Percentiles rank a stretch among this genome's conserved stretches.
Conservation (phyloP, 2,888 invertebrate species). For the Trisateles emortualis region DNA sequence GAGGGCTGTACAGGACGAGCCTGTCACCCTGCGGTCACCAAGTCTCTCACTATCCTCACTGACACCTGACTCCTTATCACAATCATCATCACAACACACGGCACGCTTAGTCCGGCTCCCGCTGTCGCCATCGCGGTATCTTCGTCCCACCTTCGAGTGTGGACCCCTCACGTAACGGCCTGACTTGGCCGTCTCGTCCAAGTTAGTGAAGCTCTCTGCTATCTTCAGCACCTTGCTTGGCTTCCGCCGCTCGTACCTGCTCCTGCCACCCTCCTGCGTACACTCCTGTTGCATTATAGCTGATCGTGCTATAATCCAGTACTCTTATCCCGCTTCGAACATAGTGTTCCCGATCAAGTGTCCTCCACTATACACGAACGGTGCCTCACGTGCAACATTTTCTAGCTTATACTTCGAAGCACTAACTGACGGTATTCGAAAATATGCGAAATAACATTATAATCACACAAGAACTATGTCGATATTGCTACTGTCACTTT, state of each 20-base stretch:
- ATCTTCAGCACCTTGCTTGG: slow-evolving; percentile 84
- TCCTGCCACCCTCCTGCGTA: slow-evolving; percentile 70
- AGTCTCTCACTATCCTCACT: slow-evolving; percentile 81
- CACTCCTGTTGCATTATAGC: slow-evolving; percentile 85
- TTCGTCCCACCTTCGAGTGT: slow-evolving; percentile 73
- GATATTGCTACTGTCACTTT: slow-evolving; percentile 80
- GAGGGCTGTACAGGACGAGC: slow-evolving; percentile 94
- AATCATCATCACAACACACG: slow-evolving; percentile 82
- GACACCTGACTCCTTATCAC: slow-evolving; percentile 83
- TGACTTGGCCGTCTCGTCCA: slow-evolving; percentile 81
- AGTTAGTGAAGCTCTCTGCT: slow-evolving; percentile 85
- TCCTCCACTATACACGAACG: slow-evolving; percentile 65
- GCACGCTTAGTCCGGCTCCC: slow-evolving; percentile 67
- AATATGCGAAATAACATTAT: slow-evolving; percentile 78
- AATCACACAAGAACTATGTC: slow-evolving; percentile 72
- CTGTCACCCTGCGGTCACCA: slow-evolving; percentile 80
- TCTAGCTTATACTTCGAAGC: slow-evolving; percentile 57
- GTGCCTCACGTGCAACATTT: slow-evolving; percentile 66
- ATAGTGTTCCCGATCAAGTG: slow-evolving; percentile 73
- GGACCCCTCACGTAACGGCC: slow-evolving; percentile 81
- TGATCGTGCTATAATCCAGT: slow-evolving; percentile 60
- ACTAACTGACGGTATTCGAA: slow-evolving; percentile 73
- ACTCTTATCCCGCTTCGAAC: slow-evolving; percentile 80
- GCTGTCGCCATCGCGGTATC: slow-evolving; percentile 69
- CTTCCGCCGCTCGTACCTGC: slow-evolving; percentile 80